Evolutionary conservation across 1,140 invertebrate species (phyloP), one percentile per base, ranked within the genome.

Genomic region (Magallana gigas): DNA sequence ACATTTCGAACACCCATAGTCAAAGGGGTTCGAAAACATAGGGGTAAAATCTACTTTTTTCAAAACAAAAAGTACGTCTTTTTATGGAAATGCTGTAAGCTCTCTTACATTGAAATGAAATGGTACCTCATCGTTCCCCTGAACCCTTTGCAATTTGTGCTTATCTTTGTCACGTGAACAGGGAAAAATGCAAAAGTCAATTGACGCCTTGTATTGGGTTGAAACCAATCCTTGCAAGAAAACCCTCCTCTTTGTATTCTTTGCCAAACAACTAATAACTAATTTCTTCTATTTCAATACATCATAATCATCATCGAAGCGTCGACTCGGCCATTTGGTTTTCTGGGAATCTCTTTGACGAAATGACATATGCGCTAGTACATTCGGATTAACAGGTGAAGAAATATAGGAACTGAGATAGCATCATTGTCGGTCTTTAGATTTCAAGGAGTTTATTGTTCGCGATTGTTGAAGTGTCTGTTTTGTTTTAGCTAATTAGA

Each of bases 401-500:
- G 68, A 12, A 76, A 76, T 29, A 76, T 29, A 76, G 68, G 6
- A 29, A 76, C 68, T 29, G 68, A 64, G 16, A 64, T 8, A 8
- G 60, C 18, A 76, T 76, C 23, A 11, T 23, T 29, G 8, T 18
- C 68, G 36, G 36, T 76, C 68, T 76, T 76, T 76, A 29, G 68
- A 76, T 76, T 76, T 23, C 11, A 29, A 76, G 36, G 68, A 23
- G 68, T 76, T 76, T 76, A 76, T 29, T 76, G 68, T 76, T 76
- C 9, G 68, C 68, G 68, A 76, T 76, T 48, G 36, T 48, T 76
- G 68, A 76, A 76, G 68, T 76, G 36, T 76, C 68, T 76, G 68
- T 76, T 76, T 76, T 76, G 68, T 76, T 76, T 76, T 76, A 76
- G 23, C 18, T 76, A 76, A 76, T 76, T 76, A 76, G 68, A 76